A percentile compares a stretch with the other conserved stretches of the same genome.
phyloP scores from a whole-genome alignment of 2,888 invertebrate species.

The Psylliodes chrysocephalus region DNA sequence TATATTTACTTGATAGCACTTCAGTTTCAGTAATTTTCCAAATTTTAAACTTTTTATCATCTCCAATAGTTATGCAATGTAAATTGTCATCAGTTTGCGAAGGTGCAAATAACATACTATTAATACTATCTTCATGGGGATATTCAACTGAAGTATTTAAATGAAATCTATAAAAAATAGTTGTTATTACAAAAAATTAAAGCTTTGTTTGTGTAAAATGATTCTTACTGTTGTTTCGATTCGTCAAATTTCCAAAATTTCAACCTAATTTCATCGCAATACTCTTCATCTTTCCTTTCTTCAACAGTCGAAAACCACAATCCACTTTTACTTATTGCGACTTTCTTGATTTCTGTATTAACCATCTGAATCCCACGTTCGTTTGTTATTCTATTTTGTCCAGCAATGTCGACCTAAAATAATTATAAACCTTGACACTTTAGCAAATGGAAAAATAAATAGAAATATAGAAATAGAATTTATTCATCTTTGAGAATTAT shows the following conservation, averaged over 20 bases:
- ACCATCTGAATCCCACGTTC: slow-evolving; percentile 70
- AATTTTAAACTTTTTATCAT: slow-evolving; percentile 76
- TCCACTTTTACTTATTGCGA: slow-evolving; percentile 74
- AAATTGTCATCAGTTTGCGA: slow-evolving; percentile 60
- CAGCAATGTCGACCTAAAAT: slow-evolving; percentile 75
- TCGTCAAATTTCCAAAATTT: slow-evolving; percentile 80
- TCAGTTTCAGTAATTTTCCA: slow-evolving; percentile 73
- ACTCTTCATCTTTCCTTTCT: slow-evolving; percentile 68
- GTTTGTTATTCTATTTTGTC: slow-evolving; percentile 75
- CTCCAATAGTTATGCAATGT: slow-evolving; percentile 73
- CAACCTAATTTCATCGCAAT: slow-evolving; percentile 71
- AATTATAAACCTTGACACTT: slow-evolving; percentile 29
- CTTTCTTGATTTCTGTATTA: slow-evolving; percentile 73
- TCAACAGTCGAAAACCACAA: slow-evolving; percentile 81
- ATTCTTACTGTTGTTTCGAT: slow-evolving; percentile 69
- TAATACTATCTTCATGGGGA: slow-evolving; percentile 74
- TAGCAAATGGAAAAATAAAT: not conserved
- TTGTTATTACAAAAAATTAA: not conserved
- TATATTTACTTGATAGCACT: slow-evolving; percentile 66
- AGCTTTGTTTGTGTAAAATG: not conserved
- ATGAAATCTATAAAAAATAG: slow-evolving; percentile 66
- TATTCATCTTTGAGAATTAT: too few relatives aligned
- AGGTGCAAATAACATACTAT: slow-evolving; percentile 72
- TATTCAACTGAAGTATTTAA: slow-evolving; percentile 79
- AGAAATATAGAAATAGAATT: too few relatives aligned